Evolutionary conservation across 1,140 invertebrate species (phyloP).

Genomic region (Drosophila jambulina): DNA sequence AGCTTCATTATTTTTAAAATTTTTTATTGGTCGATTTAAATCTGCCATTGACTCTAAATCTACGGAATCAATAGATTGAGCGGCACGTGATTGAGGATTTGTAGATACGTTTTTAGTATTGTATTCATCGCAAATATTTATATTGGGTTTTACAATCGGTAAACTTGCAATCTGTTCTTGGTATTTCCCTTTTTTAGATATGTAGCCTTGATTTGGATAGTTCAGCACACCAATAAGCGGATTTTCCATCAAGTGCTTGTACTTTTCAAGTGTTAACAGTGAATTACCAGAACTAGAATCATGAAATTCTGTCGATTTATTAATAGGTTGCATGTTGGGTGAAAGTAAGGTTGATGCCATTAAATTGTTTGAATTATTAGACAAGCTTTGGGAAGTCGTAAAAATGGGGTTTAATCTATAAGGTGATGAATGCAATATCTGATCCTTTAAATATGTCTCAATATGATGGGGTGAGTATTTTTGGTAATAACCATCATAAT

Average conservation of each 20-base stretch:
- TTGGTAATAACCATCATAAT: conserved; percentile 10
- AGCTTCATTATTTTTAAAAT: no score
- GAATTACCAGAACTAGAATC: not conserved
- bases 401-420: not conserved
- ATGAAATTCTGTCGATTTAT: not conserved
- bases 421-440: not conserved
- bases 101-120: not conserved
- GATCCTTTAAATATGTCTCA: not conserved
- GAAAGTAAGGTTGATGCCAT: not conserved
- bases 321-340: not conserved
- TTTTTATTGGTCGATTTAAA: not conserved
- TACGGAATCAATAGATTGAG: not conserved
- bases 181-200: not conserved
- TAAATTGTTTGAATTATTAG: conserved; percentile 4
- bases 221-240: not conserved
- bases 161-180: not conserved
- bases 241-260: not conserved
- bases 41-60: not conserved
- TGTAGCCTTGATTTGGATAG: not conserved
- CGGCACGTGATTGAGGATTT: not conserved
- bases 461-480: not conserved
- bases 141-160: not conserved
- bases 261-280: not conserved
- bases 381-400: not conserved
- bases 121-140: not conserved